A percentile compares a stretch with the other conserved stretches of the same genome.
phyloP scores from a whole-genome alignment of 2,113 vertebrate genomes.

The Mellivora capensis region DNA sequence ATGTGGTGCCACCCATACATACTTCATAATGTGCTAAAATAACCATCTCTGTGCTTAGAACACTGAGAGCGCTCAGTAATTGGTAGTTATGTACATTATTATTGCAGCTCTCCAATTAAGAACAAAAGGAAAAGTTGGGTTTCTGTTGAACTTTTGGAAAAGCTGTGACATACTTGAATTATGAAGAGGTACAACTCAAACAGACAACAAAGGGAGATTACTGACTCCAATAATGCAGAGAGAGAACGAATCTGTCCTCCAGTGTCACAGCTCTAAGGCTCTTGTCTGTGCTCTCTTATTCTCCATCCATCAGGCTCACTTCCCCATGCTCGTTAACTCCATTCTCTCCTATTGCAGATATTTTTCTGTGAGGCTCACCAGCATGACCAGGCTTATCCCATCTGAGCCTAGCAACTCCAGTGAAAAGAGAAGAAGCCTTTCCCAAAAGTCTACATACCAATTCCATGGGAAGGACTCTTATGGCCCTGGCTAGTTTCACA shows the following conservation, averaged over 20 bases:
- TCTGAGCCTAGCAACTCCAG: neutral
- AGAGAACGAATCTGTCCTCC: neutral
- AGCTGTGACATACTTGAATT: neutral
- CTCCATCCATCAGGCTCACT: neutral
- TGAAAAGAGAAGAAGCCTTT: neutral
- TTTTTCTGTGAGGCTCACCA: neutral
- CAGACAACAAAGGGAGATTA: neutral
- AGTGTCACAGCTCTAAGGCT: neutral
- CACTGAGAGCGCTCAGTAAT: neutral
- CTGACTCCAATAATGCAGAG: neutral
- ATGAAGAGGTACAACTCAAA: neutral
- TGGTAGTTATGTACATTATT: neutral
- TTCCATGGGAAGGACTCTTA: neutral
- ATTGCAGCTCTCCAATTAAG: neutral
- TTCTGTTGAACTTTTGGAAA: constrained; percentile 17
- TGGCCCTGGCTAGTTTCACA: neutral
- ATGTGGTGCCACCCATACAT: neutral
- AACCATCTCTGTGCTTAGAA: neutral
- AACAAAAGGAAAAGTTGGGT: neutral
- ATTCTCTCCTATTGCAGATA: neutral
- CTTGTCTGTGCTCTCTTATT: neutral
- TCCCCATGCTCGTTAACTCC: neutral
- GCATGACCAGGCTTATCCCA: neutral
- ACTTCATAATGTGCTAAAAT: neutral
- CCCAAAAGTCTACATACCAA: neutral